These are phyloP conservation scores for Cerastis leucographa DNA, from an alignment of 2,888 invertebrate species.

Conservation along the genomic window DNA sequence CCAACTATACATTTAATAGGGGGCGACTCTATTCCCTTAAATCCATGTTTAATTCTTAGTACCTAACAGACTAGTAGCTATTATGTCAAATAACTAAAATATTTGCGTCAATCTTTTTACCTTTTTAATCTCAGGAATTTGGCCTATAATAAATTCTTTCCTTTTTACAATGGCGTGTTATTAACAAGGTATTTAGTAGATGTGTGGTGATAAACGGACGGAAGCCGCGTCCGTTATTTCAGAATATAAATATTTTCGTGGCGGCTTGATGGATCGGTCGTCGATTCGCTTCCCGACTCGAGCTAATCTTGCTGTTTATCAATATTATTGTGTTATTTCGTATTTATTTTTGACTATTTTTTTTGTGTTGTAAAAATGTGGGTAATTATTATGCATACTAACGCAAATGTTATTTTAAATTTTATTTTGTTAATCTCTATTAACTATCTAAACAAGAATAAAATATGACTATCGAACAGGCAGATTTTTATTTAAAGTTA, in stretches of 20 bases:
- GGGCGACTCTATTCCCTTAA: background rate
- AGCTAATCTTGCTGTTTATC: slow-evolving; percentile 82
- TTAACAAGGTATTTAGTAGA: slow-evolving; percentile 72
- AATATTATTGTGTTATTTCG: slow-evolving; percentile 76
- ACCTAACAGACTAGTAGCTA: background rate
- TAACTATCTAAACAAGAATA: background rate
- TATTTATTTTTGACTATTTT: slow-evolving; percentile 23
- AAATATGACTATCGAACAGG: background rate
- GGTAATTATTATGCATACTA: background rate
- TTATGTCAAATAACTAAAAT: slow-evolving; percentile 25
- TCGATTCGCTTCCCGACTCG: slow-evolving; percentile 66
- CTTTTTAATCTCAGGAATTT: slow-evolving; percentile 29
- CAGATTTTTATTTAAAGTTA: background rate
- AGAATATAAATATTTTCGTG: slow-evolving; percentile 83
- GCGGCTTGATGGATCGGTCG: slow-evolving; percentile 83
- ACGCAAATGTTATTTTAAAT: background rate
- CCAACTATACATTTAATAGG: no score
- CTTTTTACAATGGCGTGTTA: slow-evolving; percentile 73
- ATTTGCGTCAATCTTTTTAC: slow-evolving; percentile 28
- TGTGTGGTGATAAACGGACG: slow-evolving; percentile 72
- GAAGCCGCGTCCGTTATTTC: slow-evolving; percentile 76
- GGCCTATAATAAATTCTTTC: slow-evolving; percentile 57
- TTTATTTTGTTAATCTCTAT: background rate
- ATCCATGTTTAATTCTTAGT: background rate
- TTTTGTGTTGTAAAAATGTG: slow-evolving; percentile 36